These are phyloP conservation scores for Crocodylus rhombifer DNA, from an alignment of 2,797 vertebrate species.

Conservation along the genomic window DNA sequence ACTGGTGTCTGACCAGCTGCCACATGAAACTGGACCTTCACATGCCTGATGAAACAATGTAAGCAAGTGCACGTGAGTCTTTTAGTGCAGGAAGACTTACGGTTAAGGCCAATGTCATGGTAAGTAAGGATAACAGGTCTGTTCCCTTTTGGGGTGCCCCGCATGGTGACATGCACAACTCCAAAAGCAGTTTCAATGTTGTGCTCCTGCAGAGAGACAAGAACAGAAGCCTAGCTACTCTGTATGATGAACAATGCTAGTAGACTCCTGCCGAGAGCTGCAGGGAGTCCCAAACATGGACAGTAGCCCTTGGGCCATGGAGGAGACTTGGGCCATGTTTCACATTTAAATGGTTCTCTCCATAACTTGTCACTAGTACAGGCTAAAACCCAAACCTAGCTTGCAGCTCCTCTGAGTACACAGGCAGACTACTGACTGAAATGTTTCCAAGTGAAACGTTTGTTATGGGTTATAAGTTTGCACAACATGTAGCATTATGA, in stretches of 20 bases:
- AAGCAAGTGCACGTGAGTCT: background rate
- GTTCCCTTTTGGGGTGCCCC: slow-evolving; percentile 91
- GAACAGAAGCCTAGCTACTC: background rate
- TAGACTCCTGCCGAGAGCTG: background rate
- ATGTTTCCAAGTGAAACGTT: too few species aligned
- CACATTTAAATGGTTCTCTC: background rate
- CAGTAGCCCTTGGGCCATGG: background rate
- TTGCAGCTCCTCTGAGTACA: background rate
- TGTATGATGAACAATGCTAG: background rate
- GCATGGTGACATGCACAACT: slow-evolving; percentile 93
- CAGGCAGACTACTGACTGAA: too few species aligned
- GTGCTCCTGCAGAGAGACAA: slow-evolving; percentile 88
- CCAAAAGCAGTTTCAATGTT: slow-evolving; percentile 94
- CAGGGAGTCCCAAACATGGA: background rate
- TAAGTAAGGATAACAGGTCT: slow-evolving; percentile 95
- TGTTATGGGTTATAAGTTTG: background rate
- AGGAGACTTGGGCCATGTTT: background rate
- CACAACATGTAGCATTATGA: background rate
- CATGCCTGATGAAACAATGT: background rate
- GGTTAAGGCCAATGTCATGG: slow-evolving; percentile 96
- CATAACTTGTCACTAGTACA: background rate
- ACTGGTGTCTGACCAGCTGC: too few species aligned
- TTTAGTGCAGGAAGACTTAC: slow-evolving; percentile 83
- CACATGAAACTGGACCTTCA: background rate
- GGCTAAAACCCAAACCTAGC: background rate